Conservation (phyloP, 2,797 vertebrate species). For the Cottoperca gobio region DNA sequence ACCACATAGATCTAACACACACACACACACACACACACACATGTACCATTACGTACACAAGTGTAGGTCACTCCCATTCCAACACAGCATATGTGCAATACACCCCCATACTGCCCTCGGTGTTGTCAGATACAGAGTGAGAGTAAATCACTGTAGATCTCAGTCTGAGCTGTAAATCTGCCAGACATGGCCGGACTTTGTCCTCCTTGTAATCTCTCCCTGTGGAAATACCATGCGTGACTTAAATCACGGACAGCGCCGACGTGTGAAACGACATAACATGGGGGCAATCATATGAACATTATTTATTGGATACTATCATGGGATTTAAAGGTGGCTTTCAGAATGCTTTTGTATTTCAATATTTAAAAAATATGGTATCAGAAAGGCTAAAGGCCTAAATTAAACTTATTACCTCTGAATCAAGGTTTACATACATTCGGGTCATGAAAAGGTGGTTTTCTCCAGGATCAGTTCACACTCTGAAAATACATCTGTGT, state of each 20-base stretch:
- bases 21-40: not conserved
- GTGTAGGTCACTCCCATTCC: not conserved
- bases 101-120: not conserved
- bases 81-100: not conserved
- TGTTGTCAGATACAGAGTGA: not conserved
- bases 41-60: no score
- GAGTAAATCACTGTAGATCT: slow-evolving; percentile 4
- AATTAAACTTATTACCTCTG: not conserved
- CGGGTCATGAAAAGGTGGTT: not conserved
- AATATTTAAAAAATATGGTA: not conserved
- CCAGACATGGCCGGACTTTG: slow-evolving; percentile 37
- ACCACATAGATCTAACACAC: not conserved
- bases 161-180: slow-evolving; percentile 16
- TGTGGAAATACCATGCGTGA: not conserved
- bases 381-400: not conserved
- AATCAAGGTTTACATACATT: not conserved
- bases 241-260: not conserved
- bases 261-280: not conserved
- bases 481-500: not conserved
- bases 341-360: not conserved
- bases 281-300: not conserved
- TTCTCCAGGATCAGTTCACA: not conserved
- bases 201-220: slow-evolving; percentile 9
- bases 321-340: not conserved
- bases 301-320: not conserved